Base-by-base conservation (phyloP, 2,888 invertebrate species). In the Athalia circularis region DNA sequence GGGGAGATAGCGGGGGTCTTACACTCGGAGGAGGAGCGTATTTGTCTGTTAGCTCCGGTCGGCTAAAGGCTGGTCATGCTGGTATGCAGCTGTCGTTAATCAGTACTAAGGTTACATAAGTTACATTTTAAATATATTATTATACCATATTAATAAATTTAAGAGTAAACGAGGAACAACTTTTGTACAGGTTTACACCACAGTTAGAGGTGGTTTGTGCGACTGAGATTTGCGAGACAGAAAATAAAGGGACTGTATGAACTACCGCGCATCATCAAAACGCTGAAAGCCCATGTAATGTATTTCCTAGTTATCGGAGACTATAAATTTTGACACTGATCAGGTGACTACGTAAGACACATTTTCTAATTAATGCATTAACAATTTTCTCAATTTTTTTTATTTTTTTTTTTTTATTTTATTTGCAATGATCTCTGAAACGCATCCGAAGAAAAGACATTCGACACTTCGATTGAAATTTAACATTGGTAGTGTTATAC, bases 11-110 rank as follows among this genome's bases (percentile, higher is more conserved):
- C 84, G 83, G 81, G 81, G 84, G 87, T 88, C 86, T 86, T 86
- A 86, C 86, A 86, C 86, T 87, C 85, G 82, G 87, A 84, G 90
- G 54, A 29, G 54, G 90, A 88, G 90, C 89, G 84, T 88, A 88
- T 90, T 90, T 90, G 90, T 90, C 90, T 90, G 90, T 90, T 90
- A 90, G 90, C 90, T 90, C 89, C 89, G 86, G 86, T 88, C 87
- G 87, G 88, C 90, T 89, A 88, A 89, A 88, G 87, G 88, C 87
- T 89, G 88, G 89, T 89, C 88, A 86, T 84, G 89, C 89, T 90
- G 90, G 89, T 89, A 90, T 90, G 90, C 88, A 89, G 87, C 87
- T 86, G 85, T 90, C 88, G 89, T 90, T 90, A 89, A 89, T 88
- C 89, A 89, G 87, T 89, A 87, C 81, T 86, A 89, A 89, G 87